These are phyloP conservation scores for Ceratosolen fusciceps DNA, from an alignment of 1,140 invertebrate species.

Conservation along the genomic window DNA sequence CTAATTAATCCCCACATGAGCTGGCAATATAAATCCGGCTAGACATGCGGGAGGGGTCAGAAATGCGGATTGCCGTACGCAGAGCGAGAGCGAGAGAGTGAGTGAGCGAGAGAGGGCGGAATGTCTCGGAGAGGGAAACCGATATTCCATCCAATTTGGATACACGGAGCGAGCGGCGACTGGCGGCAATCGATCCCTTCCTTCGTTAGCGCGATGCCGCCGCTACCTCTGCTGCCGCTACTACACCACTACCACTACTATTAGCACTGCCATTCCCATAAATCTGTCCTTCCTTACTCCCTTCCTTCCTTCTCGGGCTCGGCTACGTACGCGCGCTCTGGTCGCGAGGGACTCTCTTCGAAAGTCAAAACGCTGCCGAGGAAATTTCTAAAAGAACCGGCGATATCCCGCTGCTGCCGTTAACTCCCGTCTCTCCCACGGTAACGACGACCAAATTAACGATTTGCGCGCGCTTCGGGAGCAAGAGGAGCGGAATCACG, in stretches of 20 bases:
- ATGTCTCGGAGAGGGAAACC: neutral
- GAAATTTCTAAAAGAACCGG: slow-evolving; percentile 15
- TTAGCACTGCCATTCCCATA: no score
- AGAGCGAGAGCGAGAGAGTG: no score
- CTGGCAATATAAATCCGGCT: slow-evolving; percentile 8
- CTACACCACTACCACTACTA: no score
- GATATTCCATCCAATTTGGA: slow-evolving; percentile 41
- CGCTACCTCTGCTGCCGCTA: no score
- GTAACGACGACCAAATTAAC: slow-evolving; percentile 31
- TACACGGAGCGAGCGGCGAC: neutral
- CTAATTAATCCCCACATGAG: slow-evolving; percentile 36
- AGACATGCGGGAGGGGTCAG: neutral
- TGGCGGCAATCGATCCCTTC: slow-evolving; percentile 30
- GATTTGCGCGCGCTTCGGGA: slow-evolving; percentile 23
- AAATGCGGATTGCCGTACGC: neutral
- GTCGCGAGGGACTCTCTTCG: slow-evolving; percentile 32
- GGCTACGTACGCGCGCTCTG: neutral
- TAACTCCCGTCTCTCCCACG: slow-evolving; percentile 41
- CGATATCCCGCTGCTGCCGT: neutral
- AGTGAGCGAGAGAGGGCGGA: no score
- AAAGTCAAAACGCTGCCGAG: slow-evolving; percentile 5
- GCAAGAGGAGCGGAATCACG: slow-evolving; percentile 23
- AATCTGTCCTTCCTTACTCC: slow-evolving; percentile 10
- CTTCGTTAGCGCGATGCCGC: slow-evolving; percentile 35
- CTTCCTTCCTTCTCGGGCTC: neutral